Conservation (phyloP, 1,140 invertebrate species). For the Nymphalis io region DNA sequence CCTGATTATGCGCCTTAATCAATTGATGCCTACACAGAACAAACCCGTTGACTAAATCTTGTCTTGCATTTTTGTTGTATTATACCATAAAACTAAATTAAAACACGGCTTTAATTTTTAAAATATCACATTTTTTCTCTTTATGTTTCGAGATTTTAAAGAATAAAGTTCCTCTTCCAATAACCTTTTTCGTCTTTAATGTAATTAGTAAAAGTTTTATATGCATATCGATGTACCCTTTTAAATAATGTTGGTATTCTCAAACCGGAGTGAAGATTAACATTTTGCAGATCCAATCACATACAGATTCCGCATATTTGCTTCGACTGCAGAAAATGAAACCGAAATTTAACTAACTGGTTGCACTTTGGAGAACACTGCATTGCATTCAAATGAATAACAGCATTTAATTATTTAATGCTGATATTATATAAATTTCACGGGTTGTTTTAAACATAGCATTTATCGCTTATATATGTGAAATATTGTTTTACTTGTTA, state of each 20-base stretch:
- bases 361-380: conserved; percentile 62
- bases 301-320: conserved; percentile 44
- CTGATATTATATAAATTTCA: conserved; percentile 63
- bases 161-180: too few species aligned
- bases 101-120: background rate
- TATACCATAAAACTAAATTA: background rate
- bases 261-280: conserved; percentile 25
- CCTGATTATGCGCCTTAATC: conserved; percentile 78
- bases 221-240: too few species aligned
- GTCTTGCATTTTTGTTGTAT: background rate
- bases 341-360: conserved; percentile 63
- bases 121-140: too few species aligned
- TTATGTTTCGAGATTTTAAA: too few species aligned
- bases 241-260: too few species aligned
- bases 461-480: background rate
- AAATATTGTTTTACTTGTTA: too few species aligned
- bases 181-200: too few species aligned
- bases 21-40: conserved; percentile 48
- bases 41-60: background rate
- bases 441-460: conserved; percentile 42
- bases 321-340: conserved; percentile 43
- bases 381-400: conserved; percentile 66
- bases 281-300: conserved; percentile 23
- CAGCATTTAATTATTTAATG: conserved; percentile 69
- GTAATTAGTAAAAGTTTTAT: too few species aligned